phyloP scores from a whole-genome alignment of 2,113 vertebrate genomes.

The Pelecanus crispus region DNA sequence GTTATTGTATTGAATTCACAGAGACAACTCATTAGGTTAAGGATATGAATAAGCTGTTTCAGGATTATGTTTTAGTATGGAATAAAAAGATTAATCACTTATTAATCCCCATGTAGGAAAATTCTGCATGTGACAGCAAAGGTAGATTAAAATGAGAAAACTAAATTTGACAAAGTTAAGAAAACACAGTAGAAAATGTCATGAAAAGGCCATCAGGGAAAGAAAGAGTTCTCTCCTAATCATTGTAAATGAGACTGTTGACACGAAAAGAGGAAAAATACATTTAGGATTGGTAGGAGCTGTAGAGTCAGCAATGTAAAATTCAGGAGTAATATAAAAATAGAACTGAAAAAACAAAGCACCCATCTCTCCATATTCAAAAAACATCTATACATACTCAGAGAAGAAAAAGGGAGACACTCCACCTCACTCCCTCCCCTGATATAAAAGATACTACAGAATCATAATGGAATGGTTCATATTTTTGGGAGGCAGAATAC shows the following conservation, averaged over 20 bases:
- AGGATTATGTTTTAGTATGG: background rate
- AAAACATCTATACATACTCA: background rate
- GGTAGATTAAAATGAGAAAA: background rate
- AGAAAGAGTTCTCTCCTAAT: background rate
- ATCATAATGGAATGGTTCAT: background rate
- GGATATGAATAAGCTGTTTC: background rate
- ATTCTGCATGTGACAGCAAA: background rate
- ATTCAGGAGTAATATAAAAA: background rate
- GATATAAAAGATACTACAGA: background rate
- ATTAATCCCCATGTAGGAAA: background rate
- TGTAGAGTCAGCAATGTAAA: background rate
- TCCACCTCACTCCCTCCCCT: background rate
- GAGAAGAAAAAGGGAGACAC: background rate
- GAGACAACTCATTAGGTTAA: background rate
- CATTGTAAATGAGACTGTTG: background rate
- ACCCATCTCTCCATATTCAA: background rate
- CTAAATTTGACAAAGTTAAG: background rate
- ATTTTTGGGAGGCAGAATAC: background rate
- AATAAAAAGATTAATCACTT: slow-evolving; percentile 4
- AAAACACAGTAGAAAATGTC: background rate
- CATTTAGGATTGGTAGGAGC: background rate
- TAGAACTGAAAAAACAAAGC: background rate
- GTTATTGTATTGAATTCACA: background rate
- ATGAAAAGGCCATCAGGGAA: background rate
- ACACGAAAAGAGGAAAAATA: background rate